Evolutionary conservation across 2,888 invertebrate genomes (phyloP), one percentile per base, ranked within the genome.

Genomic region (Apomyelois bistriatella): DNA sequence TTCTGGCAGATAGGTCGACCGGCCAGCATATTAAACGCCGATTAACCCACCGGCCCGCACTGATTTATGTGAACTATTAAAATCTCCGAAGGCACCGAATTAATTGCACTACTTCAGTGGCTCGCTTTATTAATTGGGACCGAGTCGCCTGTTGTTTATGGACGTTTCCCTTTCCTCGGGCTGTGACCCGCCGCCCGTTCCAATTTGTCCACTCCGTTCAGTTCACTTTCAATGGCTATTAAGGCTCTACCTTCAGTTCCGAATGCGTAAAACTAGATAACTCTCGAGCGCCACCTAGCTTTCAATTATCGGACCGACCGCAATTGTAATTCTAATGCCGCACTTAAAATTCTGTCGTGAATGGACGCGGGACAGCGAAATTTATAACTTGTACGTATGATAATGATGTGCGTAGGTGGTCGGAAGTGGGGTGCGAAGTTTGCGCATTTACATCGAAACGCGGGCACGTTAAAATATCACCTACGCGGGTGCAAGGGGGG

Each of bases 11-110:
- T 60, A 56, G 67, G 68, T 74, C 73, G 77, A 74, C 75, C 74
- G 74, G 78, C 79, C 80, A 79, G 85, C 86, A 88, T 89, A 89
- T 89, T 90, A 88, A 89, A 88, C 84, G 84, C 54, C 85, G 85
- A 88, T 89, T 89, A 88, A 82, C 87, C 89, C 86, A 85, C 86
- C 85, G 88, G 83, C 79, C 76, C 70, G 63, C 72, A 56, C 84
- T 89, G 89, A 89, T 89, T 89, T 89, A 89, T 89, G 87, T 70
- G 79, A 88, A 89, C 89, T 89, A 90, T 90, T 90, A 90, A 90
- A 90, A 88, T 87, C 85, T 88, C 73, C 82, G 88, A 88, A 89
- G 86, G 89, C 88, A 79, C 80, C 85, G 81, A 89, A 90, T 90
- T 90, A 90, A 90, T 90, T 85, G 88, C 85, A 79, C 85, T 82